A percentile compares a stretch with the other conserved stretches of the same genome.
phyloP scores from a whole-genome alignment of 1,140 invertebrate species.

The Sesamia nonagrioides region DNA sequence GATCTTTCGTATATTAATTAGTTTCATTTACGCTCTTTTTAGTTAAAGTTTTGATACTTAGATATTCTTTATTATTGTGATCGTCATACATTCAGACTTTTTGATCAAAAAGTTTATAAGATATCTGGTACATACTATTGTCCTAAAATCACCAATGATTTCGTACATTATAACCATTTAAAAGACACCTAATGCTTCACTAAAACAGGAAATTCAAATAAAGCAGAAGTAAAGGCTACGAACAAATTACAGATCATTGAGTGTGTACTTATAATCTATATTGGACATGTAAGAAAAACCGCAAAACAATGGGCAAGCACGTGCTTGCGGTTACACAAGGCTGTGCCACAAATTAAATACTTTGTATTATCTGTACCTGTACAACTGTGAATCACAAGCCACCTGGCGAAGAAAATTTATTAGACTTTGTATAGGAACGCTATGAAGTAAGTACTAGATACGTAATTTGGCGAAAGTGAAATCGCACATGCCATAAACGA shows the following conservation, averaged over 20 bases:
- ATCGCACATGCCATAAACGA: background rate
- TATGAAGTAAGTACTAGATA: background rate
- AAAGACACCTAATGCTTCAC: too few relatives aligned
- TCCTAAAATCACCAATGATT: too few relatives aligned
- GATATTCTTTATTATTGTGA: background rate
- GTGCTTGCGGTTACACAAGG: conserved; percentile 38
- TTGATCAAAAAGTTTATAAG: background rate
- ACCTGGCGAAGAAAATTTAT: background rate
- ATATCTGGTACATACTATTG: too few relatives aligned
- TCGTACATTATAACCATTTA: too few relatives aligned
- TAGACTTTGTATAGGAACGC: background rate
- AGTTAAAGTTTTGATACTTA: background rate
- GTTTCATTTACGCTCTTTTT: conserved; percentile 6
- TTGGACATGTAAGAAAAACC: conserved; percentile 20
- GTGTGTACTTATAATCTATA: background rate
- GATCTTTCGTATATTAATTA: background rate
- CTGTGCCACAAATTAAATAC: conserved; percentile 19
- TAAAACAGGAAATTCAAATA: background rate
- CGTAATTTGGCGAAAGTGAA: background rate
- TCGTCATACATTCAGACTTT: background rate
- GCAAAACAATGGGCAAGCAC: conserved; percentile 10
- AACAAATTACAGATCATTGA: conserved; percentile 9
- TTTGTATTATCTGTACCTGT: background rate
- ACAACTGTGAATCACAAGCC: background rate
- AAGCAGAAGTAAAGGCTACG: background rate